Evolutionary conservation across 2,888 invertebrate genomes (phyloP), one percentile per base, ranked within the genome.

Genomic region (Tetragonula carbonaria): DNA sequence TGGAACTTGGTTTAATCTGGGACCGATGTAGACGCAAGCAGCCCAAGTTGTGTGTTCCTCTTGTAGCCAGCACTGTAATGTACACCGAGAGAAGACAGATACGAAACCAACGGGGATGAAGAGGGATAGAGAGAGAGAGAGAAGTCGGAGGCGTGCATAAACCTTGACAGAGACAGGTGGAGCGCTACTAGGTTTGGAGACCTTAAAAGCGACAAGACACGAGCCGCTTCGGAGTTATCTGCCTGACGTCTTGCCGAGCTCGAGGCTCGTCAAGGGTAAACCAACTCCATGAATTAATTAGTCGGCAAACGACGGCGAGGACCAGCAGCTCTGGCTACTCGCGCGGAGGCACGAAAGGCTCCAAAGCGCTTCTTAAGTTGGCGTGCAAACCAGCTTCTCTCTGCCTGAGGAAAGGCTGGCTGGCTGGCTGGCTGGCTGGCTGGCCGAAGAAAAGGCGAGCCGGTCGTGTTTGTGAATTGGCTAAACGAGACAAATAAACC

Each of bases 251-350:
- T 88, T 85, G 85, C 85, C 63, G 63, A 73, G 80, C 82, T 82
- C 80, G 74, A 70, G 86, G 74, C 79, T 84, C 84, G 85, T 86
- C 88, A 85, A 84, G 88, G 89, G 8, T 88, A 88, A 90, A 90
- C 88, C 88, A 76, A 89, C 81, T 87, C 85, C 89, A 86, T 90
- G 92, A 92, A 92, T 92, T 91, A 92, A 92, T 92, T 91, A 91
- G 85, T 88, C 86, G 87, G 88, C 88, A 90, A 91, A 90, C 91
- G 88, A 84, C 82, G 86, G 80, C 11, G 86, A 83, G 68, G 71
- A 74, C 76, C 79, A 74, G 68, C 62, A 18, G 8, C 8, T 21
- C 68, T 38, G 74, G 84, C 88, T 85, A 88, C 79, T 83, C 68
- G 21, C 68, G 21, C 28, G 55, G 18, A 55, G 75, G 70, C 86